These are phyloP conservation scores for Pachyuromys duprasi DNA, from an alignment of 2,797 vertebrate genomes.

Conservation along the genomic window DNA sequence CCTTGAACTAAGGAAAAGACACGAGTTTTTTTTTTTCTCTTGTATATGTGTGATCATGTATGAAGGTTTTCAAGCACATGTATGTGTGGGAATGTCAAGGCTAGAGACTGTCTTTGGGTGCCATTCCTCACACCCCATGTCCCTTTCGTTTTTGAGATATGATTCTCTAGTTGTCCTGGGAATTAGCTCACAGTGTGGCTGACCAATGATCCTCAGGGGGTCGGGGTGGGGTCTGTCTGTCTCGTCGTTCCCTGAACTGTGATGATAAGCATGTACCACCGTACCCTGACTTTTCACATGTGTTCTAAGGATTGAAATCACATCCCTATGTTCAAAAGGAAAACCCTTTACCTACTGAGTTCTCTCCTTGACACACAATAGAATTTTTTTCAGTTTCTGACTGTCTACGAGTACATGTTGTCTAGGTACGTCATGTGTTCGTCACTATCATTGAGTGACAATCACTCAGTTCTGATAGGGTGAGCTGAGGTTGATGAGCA, in stretches of 20 bases:
- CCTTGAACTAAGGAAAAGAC: background rate
- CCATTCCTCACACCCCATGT: background rate
- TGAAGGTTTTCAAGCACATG: background rate
- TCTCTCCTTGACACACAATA: no score
- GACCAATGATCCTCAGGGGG: background rate
- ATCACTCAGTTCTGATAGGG: background rate
- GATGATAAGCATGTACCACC: accelerated
- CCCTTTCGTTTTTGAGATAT: background rate
- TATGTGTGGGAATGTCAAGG: background rate
- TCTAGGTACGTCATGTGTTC: background rate
- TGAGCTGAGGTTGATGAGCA: background rate
- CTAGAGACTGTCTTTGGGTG: background rate
- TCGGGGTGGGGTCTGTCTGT: no score
- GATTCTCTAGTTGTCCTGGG: background rate
- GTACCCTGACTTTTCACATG: no score
- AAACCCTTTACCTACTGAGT: background rate
- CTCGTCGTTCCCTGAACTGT: background rate
- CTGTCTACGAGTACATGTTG: background rate
- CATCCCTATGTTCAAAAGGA: background rate
- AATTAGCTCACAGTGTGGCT: background rate
- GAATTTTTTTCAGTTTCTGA: background rate
- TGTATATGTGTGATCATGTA: background rate
- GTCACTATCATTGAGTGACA: background rate
- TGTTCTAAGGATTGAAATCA: background rate
- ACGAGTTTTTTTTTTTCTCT: background rate